Evolutionary conservation across 2,888 invertebrate species (phyloP), one percentile per base, ranked within the genome.

Genomic region (Heliconius charithonia): DNA sequence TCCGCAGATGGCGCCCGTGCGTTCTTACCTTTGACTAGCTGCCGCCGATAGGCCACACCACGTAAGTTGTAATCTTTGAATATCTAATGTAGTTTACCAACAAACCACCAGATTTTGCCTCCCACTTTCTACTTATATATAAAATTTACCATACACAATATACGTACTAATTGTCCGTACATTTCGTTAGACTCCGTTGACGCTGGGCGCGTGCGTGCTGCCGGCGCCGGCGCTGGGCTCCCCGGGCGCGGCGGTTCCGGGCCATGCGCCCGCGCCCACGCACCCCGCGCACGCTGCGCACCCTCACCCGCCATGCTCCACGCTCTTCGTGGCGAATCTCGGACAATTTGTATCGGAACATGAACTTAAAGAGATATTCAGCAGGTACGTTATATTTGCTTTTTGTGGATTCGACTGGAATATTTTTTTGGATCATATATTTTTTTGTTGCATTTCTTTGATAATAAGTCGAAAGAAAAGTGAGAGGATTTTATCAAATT

Each of bases 281-380:
- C 97, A 97, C 85, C 93, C 85, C 86, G 90, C 91, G 79, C 93
- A 92, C 83, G 97, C 97, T 83, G 97, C 97, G 85, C 91, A 89
- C 85, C 94, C 95, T 84, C 96, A 96, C 86, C 94, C 96, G 91
- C 97, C 99, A 86, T 99, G 99, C 96, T 98, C 98, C 87, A 99
- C 99, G 85, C 97, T 99, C 85, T 99, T 99, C 96, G 99, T 99
- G 90, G 99, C 99, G 89, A 99, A 99, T 95, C 96, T 99, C 90
- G 99, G 99, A 85, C 98, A 98, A 95, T 98, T 98, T 93, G 99
- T 99, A 89, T 98, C 98, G 85, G 99, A 99, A 95, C 99, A 99
- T 91, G 99, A 99, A 95, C 97, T 99, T 86, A 99, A 99, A 96
- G 99, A 99, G 95, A 97, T 99, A 91, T 99, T 99, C 95, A 98